Evolutionary conservation across 2,797 vertebrate species (phyloP), one percentile per base, ranked within the genome.

Genomic region (Sebastes goodei): DNA sequence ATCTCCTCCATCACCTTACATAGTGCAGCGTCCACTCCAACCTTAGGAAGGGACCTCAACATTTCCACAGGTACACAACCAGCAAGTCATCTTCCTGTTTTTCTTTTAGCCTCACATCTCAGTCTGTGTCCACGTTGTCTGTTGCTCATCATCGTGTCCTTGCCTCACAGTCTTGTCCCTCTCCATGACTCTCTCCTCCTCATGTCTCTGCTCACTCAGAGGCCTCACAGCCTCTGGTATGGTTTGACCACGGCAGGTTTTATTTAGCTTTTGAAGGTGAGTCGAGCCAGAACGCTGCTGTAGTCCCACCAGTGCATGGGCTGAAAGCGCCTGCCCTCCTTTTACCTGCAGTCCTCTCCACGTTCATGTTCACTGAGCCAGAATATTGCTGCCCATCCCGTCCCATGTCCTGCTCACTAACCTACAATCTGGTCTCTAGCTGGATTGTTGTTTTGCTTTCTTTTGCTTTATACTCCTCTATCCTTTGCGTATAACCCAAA

Each of bases 211-310:
- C 96, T 94, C 96, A 92, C 95, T 96, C 97, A 99, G 98, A 98
- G 96, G 97, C 96, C 95, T 96, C 97, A 84, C 98, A 97, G 96
- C 97, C 97, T 96, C 96, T 98, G 97, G 97, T 99, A 91, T 99
- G 98, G 97, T 98, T 99, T 97, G 97, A 98, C 97, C 97, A 97
- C 94, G 97, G 97, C 97, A 98, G 97, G 96, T 99, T 98, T 97
- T 97, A 97, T 98, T 98, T 99, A 97, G 97, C 97, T 96, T 98
- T 99, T 94, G 98, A 98, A 98, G 98, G 98, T 99, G 97, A 99
- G 98, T 98, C 87, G 87, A 93, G 83, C 76, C 70, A 82, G 15
- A 76, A 25, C 11, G 49, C 38, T 33, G 42, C 70, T 77, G 49
- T 80, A 81, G 84, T 83, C 65, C 74, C 77, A 75, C 20, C 21